A percentile compares a stretch with the other conserved stretches of the same genome.
Conservation (phyloP, 2,888 invertebrate species). For the Chaetoderma sp. region DNA sequence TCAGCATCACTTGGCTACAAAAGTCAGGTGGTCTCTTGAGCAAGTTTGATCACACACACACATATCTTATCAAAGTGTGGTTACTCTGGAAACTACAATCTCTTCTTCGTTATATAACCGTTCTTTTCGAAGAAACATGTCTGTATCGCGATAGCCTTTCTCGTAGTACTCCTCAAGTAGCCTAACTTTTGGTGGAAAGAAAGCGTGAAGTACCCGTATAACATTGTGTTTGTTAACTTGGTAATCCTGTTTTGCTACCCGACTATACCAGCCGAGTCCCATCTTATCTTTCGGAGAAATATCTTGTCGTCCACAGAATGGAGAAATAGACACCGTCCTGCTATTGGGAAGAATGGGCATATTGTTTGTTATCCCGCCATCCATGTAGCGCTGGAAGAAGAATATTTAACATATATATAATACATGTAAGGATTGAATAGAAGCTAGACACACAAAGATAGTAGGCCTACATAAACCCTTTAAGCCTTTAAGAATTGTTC, state of each 20-base stretch:
- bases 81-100: too few species aligned
- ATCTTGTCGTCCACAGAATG: constrained; percentile 95
- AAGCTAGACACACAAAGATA: too few species aligned
- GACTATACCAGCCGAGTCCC: constrained; percentile 38
- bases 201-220: constrained; percentile 60
- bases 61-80: too few species aligned
- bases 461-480: too few species aligned
- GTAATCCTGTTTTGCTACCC: constrained; percentile 46
- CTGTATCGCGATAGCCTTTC: constrained; percentile 64
- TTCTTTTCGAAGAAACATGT: constrained; percentile 67
- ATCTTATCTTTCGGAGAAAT: constrained; percentile 79
- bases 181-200: constrained; percentile 65
- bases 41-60: too few species aligned
- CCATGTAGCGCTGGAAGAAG: constrained; percentile 78
- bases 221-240: constrained; percentile 66
- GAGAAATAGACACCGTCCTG: constrained; percentile 94
- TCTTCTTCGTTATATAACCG: too few species aligned
- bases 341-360: constrained; percentile 82
- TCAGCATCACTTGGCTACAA: too few species aligned
- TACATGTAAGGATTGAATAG: too few species aligned
- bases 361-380: constrained; percentile 96
- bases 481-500: too few species aligned
- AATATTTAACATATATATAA: too few species aligned
- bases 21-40: too few species aligned
- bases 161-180: constrained; percentile 62